Evolutionary conservation across 2,797 vertebrate species (phyloP).

Genomic region (Eupleurogrammus muticus): DNA sequence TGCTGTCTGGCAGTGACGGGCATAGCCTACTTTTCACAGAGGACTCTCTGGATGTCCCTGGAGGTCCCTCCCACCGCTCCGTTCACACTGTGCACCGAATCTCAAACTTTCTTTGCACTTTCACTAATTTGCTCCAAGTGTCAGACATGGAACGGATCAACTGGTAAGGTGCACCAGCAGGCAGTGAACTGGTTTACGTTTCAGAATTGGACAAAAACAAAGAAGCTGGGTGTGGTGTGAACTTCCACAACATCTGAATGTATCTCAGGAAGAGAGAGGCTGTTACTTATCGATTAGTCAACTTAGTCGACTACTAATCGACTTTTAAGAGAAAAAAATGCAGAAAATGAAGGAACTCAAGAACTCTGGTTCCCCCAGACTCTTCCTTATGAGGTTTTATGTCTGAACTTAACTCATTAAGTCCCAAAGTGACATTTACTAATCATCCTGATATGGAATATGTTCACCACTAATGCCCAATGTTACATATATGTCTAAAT

Average conservation of each 20-base stretch:
- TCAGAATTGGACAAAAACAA: not conserved
- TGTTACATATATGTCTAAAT: no score
- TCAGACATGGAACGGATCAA: constrained; percentile 8
- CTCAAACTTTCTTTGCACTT: no score
- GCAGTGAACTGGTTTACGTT: constrained; percentile 3
- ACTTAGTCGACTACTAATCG: no score
- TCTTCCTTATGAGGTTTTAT: no score
- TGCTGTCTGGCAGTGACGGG: constrained; percentile 25
- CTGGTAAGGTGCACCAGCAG: not conserved
- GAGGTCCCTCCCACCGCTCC: constrained; percentile 24
- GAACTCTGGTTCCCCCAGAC: no score
- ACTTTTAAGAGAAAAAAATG: no score
- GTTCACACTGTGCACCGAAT: constrained; percentile 22
- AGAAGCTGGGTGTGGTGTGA: not conserved
- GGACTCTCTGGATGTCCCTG: constrained; percentile 22
- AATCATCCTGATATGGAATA: no score
- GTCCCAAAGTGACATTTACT: no score
- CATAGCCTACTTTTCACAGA: constrained; percentile 30
- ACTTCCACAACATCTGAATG: constrained; percentile 1
- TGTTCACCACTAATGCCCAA: no score
- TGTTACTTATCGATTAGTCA: no score
- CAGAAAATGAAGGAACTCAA: no score
- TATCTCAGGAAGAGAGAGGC: constrained; percentile 1
- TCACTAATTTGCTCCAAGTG: constrained; percentile 6
- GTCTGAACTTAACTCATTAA: no score